Evolutionary conservation across 2,113 vertebrate species (phyloP), one percentile per base, ranked within the genome.

Genomic region (Istiophorus platypterus): DNA sequence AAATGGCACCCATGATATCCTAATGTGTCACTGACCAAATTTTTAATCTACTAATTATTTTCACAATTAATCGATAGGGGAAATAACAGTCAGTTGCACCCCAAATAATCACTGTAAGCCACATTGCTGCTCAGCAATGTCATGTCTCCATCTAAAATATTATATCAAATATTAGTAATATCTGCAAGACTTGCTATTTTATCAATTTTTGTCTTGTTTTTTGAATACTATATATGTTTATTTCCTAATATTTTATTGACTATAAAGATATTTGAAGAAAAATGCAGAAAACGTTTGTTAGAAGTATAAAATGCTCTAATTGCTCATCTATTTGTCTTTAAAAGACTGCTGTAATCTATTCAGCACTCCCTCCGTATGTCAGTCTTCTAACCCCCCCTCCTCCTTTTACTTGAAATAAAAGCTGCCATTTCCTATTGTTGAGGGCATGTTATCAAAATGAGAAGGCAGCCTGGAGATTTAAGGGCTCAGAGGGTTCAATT

Each of bases 401-500:
- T 51, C 20, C 59, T 61, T 75, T 87, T 64, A 72, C 57, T 12
- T 83, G 75, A 83, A 89, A 78, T 54, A 37, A 42, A 75, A 85
- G 84, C 67, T 72, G 66, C 47, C 59, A 39, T 79, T 90, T 88
- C 68, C 65, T 90, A 63, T 73, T 59, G 75, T 76, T 31, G 41
- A 78, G 74, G 66, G 76, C 70, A 58, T 70, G 65, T 90, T 77
- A 74, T 78, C 52, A 27, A 72, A 83, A 59, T 26, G 52, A 86
- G 69, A 67, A 34, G 14, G 54, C 73, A 12, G 58, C 47, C 59
- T 57, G 0, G 37, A 82, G 65, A 80, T 72, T 80, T 73, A 80
- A 79, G 51, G 77, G 80, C 80, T 87, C 80, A 58, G 62, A 56
- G 75, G 77, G 71, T 86, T 90, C 68, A 82, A 88, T 87, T 91